phyloP scores from a whole-genome alignment of 2,113 vertebrate species.

The Noturus placidus region DNA sequence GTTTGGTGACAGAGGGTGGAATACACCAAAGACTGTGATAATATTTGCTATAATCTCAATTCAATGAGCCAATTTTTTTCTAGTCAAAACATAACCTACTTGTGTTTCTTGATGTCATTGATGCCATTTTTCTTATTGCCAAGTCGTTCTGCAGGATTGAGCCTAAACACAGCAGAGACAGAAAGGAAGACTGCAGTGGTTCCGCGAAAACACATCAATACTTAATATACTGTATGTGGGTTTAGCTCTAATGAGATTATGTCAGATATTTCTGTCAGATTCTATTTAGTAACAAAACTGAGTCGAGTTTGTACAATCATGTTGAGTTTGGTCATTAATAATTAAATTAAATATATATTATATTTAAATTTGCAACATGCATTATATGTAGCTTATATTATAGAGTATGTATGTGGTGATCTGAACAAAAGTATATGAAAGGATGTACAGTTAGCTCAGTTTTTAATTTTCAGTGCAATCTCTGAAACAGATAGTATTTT shows the following conservation, averaged over 20 bases:
- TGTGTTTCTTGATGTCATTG: constrained; percentile 73
- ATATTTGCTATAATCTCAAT: background rate
- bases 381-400: background rate
- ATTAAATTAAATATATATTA: background rate
- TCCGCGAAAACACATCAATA: background rate
- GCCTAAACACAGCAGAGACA: constrained; percentile 53
- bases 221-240: background rate
- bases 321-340: background rate
- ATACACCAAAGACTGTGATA: constrained; percentile 1
- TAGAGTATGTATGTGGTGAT: background rate
- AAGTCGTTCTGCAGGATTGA: constrained; percentile 74
- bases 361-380: background rate
- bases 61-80: background rate
- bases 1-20: background rate
- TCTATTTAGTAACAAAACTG: background rate
- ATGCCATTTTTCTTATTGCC: constrained; percentile 77
- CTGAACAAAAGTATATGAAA: background rate
- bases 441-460: background rate
- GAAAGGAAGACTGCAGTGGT: background rate
- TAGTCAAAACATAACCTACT: constrained; percentile 52
- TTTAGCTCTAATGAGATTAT: background rate
- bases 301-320: background rate
- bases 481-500: background rate
- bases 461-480: background rate
- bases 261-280: background rate